phyloP scores from a whole-genome alignment of 2,888 invertebrate species.

The Fissipunctia ypsillon region DNA sequence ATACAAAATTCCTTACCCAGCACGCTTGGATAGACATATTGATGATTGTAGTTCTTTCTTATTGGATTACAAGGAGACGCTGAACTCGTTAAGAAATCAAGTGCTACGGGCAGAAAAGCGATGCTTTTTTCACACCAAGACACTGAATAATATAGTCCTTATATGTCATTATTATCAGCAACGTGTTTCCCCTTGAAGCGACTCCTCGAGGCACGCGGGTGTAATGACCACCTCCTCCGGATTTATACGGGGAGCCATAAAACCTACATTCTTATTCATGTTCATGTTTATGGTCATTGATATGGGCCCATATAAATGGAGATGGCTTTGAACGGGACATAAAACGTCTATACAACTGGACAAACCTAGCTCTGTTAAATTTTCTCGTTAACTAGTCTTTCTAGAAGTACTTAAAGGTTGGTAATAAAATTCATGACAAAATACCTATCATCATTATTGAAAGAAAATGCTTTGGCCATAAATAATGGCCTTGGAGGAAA shows the following conservation, averaged over 20 bases:
- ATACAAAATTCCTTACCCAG: background rate
- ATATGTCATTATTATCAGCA: conserved; percentile 39
- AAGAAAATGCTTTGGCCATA: background rate
- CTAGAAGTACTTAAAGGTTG: background rate
- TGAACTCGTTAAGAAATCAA: background rate
- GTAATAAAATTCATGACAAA: background rate
- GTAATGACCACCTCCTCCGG: conserved; percentile 76
- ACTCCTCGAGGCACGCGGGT: conserved; percentile 40
- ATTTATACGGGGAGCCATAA: conserved; percentile 80
- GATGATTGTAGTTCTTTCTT: background rate
- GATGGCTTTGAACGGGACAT: conserved; percentile 69
- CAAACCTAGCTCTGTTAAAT: conserved; percentile 45
- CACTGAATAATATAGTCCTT: conserved; percentile 22
- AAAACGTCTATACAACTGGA: conserved; percentile 69
- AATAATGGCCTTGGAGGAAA: background rate
- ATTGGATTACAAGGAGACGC: background rate
- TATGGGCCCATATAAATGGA: conserved; percentile 78
- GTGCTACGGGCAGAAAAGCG: background rate
- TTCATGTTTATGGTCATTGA: conserved; percentile 84
- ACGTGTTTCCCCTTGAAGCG: conserved; percentile 16
- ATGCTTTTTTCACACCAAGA: background rate
- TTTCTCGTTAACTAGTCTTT: conserved; percentile 7
- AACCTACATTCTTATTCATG: conserved; percentile 83
- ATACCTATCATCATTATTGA: background rate
- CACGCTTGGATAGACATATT: too few species aligned